Evolutionary conservation across 1,140 invertebrate genomes (phyloP).

Genomic region (Cylas formicarius): DNA sequence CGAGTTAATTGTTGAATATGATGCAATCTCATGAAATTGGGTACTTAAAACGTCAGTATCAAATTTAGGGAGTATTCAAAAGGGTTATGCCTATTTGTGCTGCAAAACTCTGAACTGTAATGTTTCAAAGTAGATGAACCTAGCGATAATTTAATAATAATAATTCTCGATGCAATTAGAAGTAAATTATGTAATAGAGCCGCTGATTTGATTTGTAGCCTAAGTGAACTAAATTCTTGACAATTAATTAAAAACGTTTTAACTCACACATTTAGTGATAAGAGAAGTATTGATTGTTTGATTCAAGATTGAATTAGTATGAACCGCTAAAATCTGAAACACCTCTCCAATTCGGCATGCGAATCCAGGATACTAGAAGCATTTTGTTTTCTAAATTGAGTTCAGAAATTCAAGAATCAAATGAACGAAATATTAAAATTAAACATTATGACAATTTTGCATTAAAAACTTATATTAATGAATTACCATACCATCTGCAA

Average conservation of each 20-base stretch:
- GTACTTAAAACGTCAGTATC: no score
- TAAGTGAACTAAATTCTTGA: slow-evolving; percentile 25
- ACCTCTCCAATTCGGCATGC: slow-evolving; percentile 19
- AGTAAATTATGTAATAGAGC: slow-evolving; percentile 23
- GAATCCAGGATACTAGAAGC: slow-evolving; percentile 22
- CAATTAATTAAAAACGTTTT: slow-evolving; percentile 16
- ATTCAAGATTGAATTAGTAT: slow-evolving; percentile 23
- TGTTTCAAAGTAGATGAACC: no score
- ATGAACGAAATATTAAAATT: slow-evolving; percentile 13
- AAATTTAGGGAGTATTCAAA: no score
- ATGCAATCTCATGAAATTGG: no score
- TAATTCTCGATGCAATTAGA: slow-evolving; percentile 14
- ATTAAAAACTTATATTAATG: slow-evolving; percentile 18
- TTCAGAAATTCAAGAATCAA: neutral
- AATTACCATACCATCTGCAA: slow-evolving; percentile 16
- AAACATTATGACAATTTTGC: slow-evolving; percentile 16
- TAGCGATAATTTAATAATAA: no score
- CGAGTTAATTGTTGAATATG: no score
- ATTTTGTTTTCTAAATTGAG: slow-evolving; percentile 23
- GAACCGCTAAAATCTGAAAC: slow-evolving; percentile 22
- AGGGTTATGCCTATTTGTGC: no score
- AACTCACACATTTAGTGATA: slow-evolving; percentile 19
- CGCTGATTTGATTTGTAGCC: slow-evolving; percentile 17
- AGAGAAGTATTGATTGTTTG: slow-evolving; percentile 25
- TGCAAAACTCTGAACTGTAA: no score